Evolutionary conservation across 2,888 invertebrate genomes (phyloP).

Genomic region (Aspidiotus destructor): DNA sequence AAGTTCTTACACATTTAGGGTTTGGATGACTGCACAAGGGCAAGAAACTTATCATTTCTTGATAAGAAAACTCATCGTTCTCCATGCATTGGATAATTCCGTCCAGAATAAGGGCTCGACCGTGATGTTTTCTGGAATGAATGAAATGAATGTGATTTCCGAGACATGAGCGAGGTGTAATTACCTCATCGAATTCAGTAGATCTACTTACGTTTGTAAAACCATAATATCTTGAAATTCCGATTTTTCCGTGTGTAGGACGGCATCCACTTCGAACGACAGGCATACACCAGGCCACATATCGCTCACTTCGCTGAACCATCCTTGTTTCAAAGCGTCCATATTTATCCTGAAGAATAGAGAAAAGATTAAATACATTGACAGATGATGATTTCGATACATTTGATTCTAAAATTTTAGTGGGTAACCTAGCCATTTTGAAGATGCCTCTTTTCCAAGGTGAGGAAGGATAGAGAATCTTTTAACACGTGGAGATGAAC

Average conservation of each 20-base stretch:
- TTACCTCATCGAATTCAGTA: neutral
- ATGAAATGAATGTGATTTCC: neutral
- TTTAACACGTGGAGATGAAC: no score
- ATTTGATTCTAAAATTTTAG: neutral
- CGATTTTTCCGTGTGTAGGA: constrained; percentile 69
- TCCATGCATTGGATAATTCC: constrained; percentile 96
- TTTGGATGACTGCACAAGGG: constrained; percentile 84
- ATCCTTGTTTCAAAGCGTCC: constrained; percentile 65
- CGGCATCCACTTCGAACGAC: constrained; percentile 70
- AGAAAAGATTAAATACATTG: neutral
- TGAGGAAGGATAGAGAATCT: no score
- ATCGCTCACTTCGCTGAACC: constrained; percentile 83
- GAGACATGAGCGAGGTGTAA: neutral
- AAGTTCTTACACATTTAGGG: constrained; percentile 62
- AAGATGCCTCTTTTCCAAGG: neutral
- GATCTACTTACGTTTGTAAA: constrained; percentile 59
- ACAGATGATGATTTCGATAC: neutral
- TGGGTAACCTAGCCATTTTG: neutral
- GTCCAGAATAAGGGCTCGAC: constrained; percentile 79
- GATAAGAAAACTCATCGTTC: constrained; percentile 92
- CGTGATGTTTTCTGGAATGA: constrained; percentile 57
- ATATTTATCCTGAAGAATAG: constrained; percentile 43
- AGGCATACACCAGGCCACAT: constrained; percentile 86
- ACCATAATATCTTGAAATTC: constrained; percentile 76
- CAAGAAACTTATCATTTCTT: constrained; percentile 94